Evolutionary conservation across 2,113 vertebrate species (phyloP), one percentile per base, ranked within the genome.

Genomic region (Neofelis nebulosa): DNA sequence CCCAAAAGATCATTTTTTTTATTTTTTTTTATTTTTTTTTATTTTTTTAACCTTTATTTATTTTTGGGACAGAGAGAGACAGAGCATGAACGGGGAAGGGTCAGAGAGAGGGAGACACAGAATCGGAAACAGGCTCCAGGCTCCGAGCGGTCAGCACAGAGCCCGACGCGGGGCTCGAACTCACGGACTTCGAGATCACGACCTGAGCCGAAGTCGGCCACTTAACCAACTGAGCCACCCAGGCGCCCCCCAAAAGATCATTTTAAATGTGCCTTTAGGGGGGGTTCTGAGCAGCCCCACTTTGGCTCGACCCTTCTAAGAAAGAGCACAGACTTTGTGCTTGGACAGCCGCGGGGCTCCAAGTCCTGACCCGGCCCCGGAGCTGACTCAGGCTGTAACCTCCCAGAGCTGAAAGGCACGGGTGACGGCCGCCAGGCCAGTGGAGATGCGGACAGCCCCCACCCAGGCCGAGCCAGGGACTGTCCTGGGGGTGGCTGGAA

Each of bases 281-380:
- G 45, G 11, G 45, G 27, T 90, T 92, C 85, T 69, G 80, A 95
- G 84, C 25, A 38, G 33, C 25, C 81, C 85, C 69, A 23, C 25
- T 91, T 65, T 69, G 19, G 19, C 36, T 33, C 31, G 3, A 36
- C 31, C 15, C 31, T 38, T n/a, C 15, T 16, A 88, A 89, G 61
- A 57, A 80, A 27, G 38, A 84, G 73, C n/a, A 66, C 33, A 52
- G 38, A 10, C 23, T 78, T 79, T 63, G 57, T 15, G 15, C n/a
- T 66, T 3, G 18, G 18, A 29, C 21, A 84, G 57, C 50, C 14
- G 45, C 55, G 45, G 61, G 25, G 18, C 38, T 48, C 45, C 73
- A 36, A 50, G 52, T 50, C 41, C 68, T 19, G 76, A 61, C 50
- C 13, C 2, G 10, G 38, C 82, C 89, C 4, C 27, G 50, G 55